Evolutionary conservation across 2,113 vertebrate species (phyloP).

Genomic region (Charina bottae): DNA sequence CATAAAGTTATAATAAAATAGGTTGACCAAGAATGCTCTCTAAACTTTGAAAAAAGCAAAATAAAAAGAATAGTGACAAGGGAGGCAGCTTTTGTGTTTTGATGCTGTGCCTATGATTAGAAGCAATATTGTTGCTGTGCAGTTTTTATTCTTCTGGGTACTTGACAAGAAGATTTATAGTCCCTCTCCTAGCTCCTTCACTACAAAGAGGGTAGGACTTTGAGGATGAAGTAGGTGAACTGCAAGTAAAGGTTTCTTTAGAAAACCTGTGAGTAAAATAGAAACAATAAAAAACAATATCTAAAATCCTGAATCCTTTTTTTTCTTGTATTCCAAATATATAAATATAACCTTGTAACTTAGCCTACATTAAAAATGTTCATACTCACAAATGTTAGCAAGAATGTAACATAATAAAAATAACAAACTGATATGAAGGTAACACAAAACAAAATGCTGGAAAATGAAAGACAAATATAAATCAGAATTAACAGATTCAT

Average conservation of each 20-base stretch:
- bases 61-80: neutral
- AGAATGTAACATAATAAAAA: neutral
- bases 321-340: neutral
- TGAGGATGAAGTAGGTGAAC: neutral
- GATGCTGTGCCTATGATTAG: neutral
- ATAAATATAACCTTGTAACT: neutral
- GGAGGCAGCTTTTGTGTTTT: neutral
- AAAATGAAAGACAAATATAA: neutral
- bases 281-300: neutral
- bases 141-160: neutral
- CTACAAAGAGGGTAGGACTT: neutral
- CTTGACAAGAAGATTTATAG: neutral
- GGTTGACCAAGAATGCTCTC: too few relatives aligned
- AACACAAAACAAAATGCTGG: neutral
- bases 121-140: neutral
- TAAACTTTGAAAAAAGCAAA: neutral
- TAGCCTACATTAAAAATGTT: neutral
- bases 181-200: neutral
- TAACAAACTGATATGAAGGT: neutral
- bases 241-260: neutral
- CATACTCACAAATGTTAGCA: neutral
- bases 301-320: neutral
- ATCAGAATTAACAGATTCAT: neutral
- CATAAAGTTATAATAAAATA: neutral
- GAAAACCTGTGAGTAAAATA: neutral